Evolutionary conservation across 1,140 invertebrate genomes (phyloP), one percentile per base, ranked within the genome.

Genomic region (Drosophila seguyi): DNA sequence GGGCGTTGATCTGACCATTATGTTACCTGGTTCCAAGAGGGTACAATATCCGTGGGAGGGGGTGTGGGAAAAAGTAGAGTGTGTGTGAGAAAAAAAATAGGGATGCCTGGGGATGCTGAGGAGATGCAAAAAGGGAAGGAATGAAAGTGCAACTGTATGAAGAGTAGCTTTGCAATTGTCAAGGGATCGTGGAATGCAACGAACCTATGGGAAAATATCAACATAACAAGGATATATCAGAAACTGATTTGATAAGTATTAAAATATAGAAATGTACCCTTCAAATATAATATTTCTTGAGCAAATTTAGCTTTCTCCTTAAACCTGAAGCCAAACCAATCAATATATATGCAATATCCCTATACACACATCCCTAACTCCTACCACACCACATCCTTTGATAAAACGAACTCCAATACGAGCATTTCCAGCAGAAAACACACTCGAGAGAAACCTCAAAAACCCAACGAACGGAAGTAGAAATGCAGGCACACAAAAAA

Each of bases 1-100:
- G 83, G 84, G 75, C 80, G 84, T 75, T 83, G 71, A 76, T 88
- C 58, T 20, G 71, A 59, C 80, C 84, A 68, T 85, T 85, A 73
- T 65, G 60, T 79, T 47, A 48, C 42, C 25, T 53, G 73, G 58
- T 58, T 39, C 61, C n/a, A 42, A 60, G 59, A 72, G 75, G 75
- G 58, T 79, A 61, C 22, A 8, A 79, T 44, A 8, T 39, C 20
- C 25, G 6, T n/a, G n/a, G 44, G 7, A 41, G 53, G 42, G 36
- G 45, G 18, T 66, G 56, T 59, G 61, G 44, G 61, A 60, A 75
- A 38, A 63, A 22, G 18, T 22, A 56, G 66, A 58, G 59, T 76
- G 68, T 76, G 68, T 87, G 85, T 69, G 85, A 77, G 52, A 84
- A 77, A 69, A 73, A 52, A 66, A 44, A 18, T 45, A 47, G 41